phyloP scores from a whole-genome alignment of 2,888 invertebrate species.

The Crioceris asparagi region DNA sequence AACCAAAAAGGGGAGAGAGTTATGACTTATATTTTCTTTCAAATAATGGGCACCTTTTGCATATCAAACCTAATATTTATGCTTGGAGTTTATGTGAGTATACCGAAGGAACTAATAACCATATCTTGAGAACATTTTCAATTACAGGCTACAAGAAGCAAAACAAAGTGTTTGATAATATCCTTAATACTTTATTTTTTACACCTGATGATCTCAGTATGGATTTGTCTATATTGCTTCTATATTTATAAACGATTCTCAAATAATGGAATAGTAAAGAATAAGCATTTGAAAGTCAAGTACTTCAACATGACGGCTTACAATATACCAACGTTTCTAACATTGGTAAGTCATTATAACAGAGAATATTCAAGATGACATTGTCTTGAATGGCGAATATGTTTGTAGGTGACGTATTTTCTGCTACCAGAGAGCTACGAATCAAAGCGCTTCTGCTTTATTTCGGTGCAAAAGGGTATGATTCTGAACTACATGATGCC shows the following conservation, averaged over 20 bases:
- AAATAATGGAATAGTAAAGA: conserved; percentile 30
- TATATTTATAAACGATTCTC: conserved; percentile 49
- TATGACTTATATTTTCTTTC: conserved; percentile 48
- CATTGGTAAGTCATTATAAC: conserved; percentile 48
- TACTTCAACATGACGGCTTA: conserved; percentile 52
- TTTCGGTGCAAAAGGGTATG: conserved; percentile 68
- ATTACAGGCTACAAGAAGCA: conserved; percentile 50
- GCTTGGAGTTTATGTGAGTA: conserved; percentile 52
- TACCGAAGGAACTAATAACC: background rate
- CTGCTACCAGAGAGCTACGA: conserved; percentile 62
- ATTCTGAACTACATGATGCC: conserved; percentile 66
- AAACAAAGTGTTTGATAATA: conserved; percentile 53
- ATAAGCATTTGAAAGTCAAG: conserved; percentile 39
- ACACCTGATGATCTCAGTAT: conserved; percentile 56
- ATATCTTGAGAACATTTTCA: background rate
- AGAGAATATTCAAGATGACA: background rate
- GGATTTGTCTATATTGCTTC: conserved; percentile 57
- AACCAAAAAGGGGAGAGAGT: conserved; percentile 31
- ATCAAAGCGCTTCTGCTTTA: conserved; percentile 63
- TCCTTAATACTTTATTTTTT: conserved; percentile 59
- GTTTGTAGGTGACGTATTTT: conserved; percentile 46
- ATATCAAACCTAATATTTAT: conserved; percentile 53
- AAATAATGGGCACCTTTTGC: conserved; percentile 49
- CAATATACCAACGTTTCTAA: conserved; percentile 51
- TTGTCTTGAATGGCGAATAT: conserved; percentile 2